Percentiles rank a stretch among this genome's conserved stretches.
phyloP scores from a whole-genome alignment of 1,140 invertebrate genomes.

The Drosophila kikkawai region DNA sequence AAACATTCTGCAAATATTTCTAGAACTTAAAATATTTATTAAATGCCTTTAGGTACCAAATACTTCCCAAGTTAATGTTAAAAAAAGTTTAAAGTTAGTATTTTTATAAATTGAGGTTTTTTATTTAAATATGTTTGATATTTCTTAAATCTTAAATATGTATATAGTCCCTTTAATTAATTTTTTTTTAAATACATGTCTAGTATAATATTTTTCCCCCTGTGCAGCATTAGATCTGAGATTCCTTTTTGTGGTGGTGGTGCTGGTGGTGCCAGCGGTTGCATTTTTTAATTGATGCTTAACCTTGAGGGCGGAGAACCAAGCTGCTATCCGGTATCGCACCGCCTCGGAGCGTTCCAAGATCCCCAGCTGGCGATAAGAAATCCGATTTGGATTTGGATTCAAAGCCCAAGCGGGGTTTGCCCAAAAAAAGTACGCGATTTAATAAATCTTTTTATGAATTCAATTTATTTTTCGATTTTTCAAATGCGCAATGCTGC shows the following conservation, averaged over 20 bases:
- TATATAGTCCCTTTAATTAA: too few species aligned
- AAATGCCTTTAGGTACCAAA: neutral
- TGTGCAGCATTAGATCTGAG: slow-evolving; percentile 65
- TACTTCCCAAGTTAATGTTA: neutral
- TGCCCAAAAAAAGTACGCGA: slow-evolving; percentile 73
- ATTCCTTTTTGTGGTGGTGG: slow-evolving; percentile 36
- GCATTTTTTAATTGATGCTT: slow-evolving; percentile 78
- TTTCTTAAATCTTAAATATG: too few species aligned
- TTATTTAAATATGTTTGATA: too few species aligned
- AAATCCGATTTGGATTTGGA: slow-evolving; percentile 56
- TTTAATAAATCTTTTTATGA: slow-evolving; percentile 81
- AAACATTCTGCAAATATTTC: neutral
- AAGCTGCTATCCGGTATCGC: slow-evolving; percentile 9
- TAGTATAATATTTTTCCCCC: neutral
- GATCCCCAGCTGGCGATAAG: slow-evolving; percentile 71
- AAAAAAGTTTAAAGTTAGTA: neutral
- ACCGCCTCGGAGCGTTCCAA: slow-evolving; percentile 20
- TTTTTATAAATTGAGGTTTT: neutral
- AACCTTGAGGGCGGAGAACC: slow-evolving; percentile 64
- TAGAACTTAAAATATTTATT: neutral
- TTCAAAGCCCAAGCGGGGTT: slow-evolving; percentile 12
- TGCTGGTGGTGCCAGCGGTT: slow-evolving; percentile 49
- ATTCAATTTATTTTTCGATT: slow-evolving; percentile 80
- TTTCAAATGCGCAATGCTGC: slow-evolving; percentile 58
- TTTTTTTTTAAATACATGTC: too few species aligned